Evolutionary conservation across 2,113 vertebrate genomes (phyloP), one percentile per base, ranked within the genome.

Genomic region (Oncorhynchus kisutch): DNA sequence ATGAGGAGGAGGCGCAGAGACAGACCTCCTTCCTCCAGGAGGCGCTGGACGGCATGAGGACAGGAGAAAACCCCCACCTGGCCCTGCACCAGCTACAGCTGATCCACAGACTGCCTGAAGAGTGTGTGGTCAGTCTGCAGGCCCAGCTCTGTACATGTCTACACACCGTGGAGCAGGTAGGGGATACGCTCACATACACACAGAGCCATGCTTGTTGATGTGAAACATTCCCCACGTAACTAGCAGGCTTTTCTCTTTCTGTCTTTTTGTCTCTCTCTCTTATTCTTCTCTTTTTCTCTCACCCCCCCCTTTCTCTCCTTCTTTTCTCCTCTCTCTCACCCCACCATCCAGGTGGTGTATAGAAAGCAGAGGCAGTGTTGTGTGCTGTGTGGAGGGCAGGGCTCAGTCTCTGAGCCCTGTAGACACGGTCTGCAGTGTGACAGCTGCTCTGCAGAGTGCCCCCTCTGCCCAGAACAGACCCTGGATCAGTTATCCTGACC

Each of bases 281-380:
- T 3, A 2, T 9, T 11, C 2, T 39, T 9, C 34, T 45, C 39
- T 45, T 8, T 8, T 7, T 2, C 5, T 1, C 31, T 31, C 5
- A 24, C 7, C 1, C 34, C 7, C 34, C 7, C 34, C 5, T 0
- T 9, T 9, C 6, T 6, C 31, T 34, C 5, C 31, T 34, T 34
- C 11, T 9, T 45, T 9, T 39, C 39, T 45, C 39, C 39, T 45
- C 9, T 11, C 9, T 45, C 39, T 45, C 39, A 11, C 8, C 39
- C 39, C 39, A 7, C 39, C 2, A 45, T 48, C n/a, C 92, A 96
- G 97, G 97, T 95, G n/a, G 95, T 99, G 83, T 98, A 96, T 94
- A 95, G 96, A 94, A 95, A 97, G 91, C 96, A 98, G 92, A 95
- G 95, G 71, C 91, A 95, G 92, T 95, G 94, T 92, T 99, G 97